Percentiles rank a stretch among this genome's conserved stretches.
These are phyloP conservation scores for Rhagophthalmus giganteus DNA, from an alignment of 2,888 invertebrate genomes.

Conservation along the genomic window DNA sequence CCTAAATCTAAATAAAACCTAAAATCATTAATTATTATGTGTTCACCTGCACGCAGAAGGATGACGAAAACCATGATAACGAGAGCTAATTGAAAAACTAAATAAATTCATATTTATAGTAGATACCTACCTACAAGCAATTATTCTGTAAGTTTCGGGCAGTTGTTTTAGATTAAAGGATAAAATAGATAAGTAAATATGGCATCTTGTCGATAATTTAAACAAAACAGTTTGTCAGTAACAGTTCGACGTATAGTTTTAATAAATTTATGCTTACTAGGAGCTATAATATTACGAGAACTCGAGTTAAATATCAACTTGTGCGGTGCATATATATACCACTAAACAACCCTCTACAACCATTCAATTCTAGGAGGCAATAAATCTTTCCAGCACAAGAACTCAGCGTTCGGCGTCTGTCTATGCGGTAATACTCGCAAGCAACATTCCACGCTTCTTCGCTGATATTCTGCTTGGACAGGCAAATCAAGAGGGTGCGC, in stretches of 20 bases:
- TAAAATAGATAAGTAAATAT: no score
- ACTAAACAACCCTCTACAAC: conserved; percentile 51
- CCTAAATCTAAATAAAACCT: conserved; percentile 39
- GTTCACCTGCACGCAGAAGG: conserved; percentile 37
- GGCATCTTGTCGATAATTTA: no score
- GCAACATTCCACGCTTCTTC: conserved; percentile 39
- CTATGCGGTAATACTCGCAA: conserved; percentile 40
- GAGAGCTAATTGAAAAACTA: conserved; percentile 9
- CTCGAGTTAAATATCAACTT: conserved; percentile 51
- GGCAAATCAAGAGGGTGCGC: conserved; percentile 34
- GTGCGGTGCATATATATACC: conserved; percentile 50
- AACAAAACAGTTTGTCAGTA: no score
- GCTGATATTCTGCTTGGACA: conserved; percentile 37
- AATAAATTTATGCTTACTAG: no score
- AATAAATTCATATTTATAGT: not conserved
- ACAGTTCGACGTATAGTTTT: not conserved
- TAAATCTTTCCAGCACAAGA: conserved; percentile 47
- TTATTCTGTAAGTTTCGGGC: no score
- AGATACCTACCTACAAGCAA: no score
- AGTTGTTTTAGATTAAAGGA: no score
- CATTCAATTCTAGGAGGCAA: conserved; percentile 49
- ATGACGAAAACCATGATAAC: conserved; percentile 20
- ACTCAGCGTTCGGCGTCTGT: conserved; percentile 38
- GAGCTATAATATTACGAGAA: conserved; percentile 21
- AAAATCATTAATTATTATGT: conserved; percentile 37